A percentile compares a stretch with the other conserved stretches of the same genome.
These are phyloP conservation scores for Schizopygopsis malacanthus DNA, from an alignment of 2,797 vertebrate species.

Conservation along the genomic window DNA sequence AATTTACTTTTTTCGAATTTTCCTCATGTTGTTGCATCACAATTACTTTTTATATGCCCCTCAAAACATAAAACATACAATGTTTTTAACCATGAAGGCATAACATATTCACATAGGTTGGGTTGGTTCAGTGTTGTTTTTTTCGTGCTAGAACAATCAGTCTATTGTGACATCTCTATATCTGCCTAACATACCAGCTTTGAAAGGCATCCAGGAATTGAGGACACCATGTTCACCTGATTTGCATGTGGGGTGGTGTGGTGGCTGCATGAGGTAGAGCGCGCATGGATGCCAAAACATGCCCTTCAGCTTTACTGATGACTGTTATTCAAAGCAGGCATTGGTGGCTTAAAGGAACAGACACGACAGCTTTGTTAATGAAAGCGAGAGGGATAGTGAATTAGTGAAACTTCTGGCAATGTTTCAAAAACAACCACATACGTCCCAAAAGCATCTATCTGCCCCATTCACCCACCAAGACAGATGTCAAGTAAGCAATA, in stretches of 20 bases:
- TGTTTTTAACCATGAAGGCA: not conserved
- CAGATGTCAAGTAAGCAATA: slow-evolving; percentile 48
- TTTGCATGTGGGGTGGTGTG: slow-evolving; percentile 61
- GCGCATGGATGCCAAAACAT: slow-evolving; percentile 30
- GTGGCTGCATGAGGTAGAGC: not conserved
- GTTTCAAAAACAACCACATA: slow-evolving; percentile 30
- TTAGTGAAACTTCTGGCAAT: slow-evolving; percentile 30
- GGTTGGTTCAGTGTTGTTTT: not conserved
- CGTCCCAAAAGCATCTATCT: slow-evolving; percentile 15
- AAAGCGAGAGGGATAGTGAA: slow-evolving; percentile 20
- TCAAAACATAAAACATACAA: not conserved
- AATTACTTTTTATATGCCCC: not conserved
- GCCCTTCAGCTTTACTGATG: slow-evolving; percentile 41
- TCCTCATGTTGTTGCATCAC: not conserved
- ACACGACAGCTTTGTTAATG: slow-evolving; percentile 10
- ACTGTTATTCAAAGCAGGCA: slow-evolving; percentile 69
- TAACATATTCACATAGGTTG: not conserved
- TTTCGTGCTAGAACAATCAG: not conserved
- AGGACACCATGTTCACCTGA: slow-evolving; percentile 33
- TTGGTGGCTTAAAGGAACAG: slow-evolving; percentile 32
- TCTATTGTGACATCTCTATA: slow-evolving; percentile 12
- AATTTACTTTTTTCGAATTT: not conserved
- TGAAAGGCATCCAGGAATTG: slow-evolving; percentile 5
- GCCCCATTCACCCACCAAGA: slow-evolving; percentile 21
- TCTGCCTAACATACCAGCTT: not conserved